Base-by-base conservation (phyloP, 2,113 vertebrate genomes). In the Oncorhynchus clarkii region DNA sequence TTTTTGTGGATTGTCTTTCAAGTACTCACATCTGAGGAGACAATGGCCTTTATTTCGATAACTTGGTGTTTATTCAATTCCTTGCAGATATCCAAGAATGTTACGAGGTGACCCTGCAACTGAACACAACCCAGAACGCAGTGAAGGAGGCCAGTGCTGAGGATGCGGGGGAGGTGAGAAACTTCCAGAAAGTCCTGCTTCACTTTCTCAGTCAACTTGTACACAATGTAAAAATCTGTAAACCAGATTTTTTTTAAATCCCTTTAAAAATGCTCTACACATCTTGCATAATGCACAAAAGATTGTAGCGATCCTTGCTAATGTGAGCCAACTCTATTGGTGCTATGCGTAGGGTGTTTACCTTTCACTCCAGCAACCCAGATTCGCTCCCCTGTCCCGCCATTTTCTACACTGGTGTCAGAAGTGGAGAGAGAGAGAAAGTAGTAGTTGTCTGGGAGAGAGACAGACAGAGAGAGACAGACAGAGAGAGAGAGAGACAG, bases 1-100 rank as follows among this genome's bases (percentile, higher is more conserved):
- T 71, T 1, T n/a, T 16, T 68, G 67, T 2, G 31, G 31, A 65
- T 24, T 24, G 9, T 64, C 60, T 6, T 64, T 64, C 60, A 22
- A 45, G 39, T 45, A 45, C 39, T 45, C 39, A 45, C 39, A 45
- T 45, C 39, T 11, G 39, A 45, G 39, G 39, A 11, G 39, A 45
- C 39, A 45, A 45, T 45, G 9, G 39, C 39, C 14, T 54, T 54
- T 4, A 18, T 54, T 26, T 13, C 11, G 7, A 54, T 57, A 22
- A 60, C 59, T 51, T 75, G 51, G 9, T 69, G 62, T 78, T 79
- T n/a, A 20, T 85, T 75, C 60, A 13, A 66, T 81, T 74, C 77
- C 81, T 89, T 78, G 54, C 89, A 94, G 92, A 94, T 89, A 94
- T 93, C 87, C 93, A 94, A 83, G 92, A 93, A 88, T 94, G 92